These are phyloP conservation scores for Callimorpha dominula DNA, from an alignment of 2,888 invertebrate genomes.

Conservation along the genomic window DNA sequence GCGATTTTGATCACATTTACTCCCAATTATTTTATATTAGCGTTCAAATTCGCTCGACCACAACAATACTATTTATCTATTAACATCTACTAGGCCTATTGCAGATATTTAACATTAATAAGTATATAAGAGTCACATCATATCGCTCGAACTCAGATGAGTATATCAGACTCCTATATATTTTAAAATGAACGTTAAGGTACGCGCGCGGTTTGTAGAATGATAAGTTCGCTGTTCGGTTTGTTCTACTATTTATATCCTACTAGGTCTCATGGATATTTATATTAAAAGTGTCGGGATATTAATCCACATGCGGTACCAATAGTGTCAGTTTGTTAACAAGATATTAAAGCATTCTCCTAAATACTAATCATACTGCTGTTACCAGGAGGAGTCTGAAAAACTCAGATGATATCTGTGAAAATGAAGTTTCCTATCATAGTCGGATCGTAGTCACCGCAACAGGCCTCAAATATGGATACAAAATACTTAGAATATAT, in stretches of 20 bases:
- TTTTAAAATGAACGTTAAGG: neutral
- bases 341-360: neutral
- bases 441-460: neutral
- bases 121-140: neutral
- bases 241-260: neutral
- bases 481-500: conserved; percentile 59
- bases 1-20: conserved; percentile 26
- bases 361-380: neutral
- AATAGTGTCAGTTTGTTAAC: neutral
- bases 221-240: neutral
- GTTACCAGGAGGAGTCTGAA: neutral
- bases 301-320: neutral
- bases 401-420: neutral
- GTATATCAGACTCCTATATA: neutral
- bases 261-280: too few relatives aligned
- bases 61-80: conserved; percentile 58
- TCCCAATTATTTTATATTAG: conserved; percentile 11
- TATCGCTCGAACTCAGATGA: neutral
- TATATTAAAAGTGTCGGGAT: neutral
- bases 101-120: conserved; percentile 4
- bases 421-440: neutral
- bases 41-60: conserved; percentile 44
- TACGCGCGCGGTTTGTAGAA: neutral
- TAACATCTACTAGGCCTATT: conserved; percentile 41
- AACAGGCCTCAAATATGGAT: conserved; percentile 19